Base-by-base conservation (phyloP, 2,888 invertebrate species). In the Cryptus armator region DNA sequence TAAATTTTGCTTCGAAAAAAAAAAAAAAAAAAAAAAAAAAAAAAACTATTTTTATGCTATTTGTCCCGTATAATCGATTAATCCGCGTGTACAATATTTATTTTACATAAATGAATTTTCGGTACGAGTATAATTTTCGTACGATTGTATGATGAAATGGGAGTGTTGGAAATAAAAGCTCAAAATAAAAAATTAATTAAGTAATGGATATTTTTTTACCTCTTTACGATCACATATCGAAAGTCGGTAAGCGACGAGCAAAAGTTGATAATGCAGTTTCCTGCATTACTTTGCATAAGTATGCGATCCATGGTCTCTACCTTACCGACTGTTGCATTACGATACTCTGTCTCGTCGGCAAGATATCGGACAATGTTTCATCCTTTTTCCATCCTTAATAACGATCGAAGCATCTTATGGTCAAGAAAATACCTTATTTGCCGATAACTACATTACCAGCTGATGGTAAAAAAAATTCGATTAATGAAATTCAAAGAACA, bases 161-260 rank as follows among this genome's bases (percentile, higher is more conserved):
- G 37, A 53, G 4, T 77, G 76, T 77, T 67, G 16, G 12, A 70
- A 9, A 70, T 70, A 70, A 70, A 70, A 48, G 48, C 68, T 14
- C 29, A 68, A 29, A 48, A 7, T 37, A 37, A 37, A 37, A 37
- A 37, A 37, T 7, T 37, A 37, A 37, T 37, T 37, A 37, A 12
- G 1, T 9, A 46, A 46, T 68, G 59, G n/a, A 12, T 5, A 1
- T 24, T 59, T 56, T 59, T 59, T 24, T 16, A 53, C 9, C 19
- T 24, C 56, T 56, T 4, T 59, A 59, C 59, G 59, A 29, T 59
- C 10, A 59, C 4, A 12, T 24, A 19, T 4, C 24, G 12, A 19
- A 0, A 14, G 14, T 9, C 16, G 12, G 3, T 6, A 29, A 59
- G 4, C 59, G 24, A 59, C 29, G 24, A 59, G 12, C 59, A 4